Conservation (phyloP, 2,888 invertebrate genomes). For the Biston stratarius region DNA sequence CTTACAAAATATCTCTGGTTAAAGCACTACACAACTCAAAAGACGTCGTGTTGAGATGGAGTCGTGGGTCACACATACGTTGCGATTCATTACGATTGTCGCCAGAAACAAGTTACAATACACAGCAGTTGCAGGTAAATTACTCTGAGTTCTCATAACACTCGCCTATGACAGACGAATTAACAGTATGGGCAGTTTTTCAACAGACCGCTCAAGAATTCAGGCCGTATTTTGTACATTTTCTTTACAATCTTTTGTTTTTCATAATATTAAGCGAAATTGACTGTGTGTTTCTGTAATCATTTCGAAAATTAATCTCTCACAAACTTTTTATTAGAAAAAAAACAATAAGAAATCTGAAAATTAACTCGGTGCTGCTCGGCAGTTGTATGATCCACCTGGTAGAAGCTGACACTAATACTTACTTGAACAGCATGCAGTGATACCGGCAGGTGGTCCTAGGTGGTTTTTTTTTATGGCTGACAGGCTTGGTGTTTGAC, state of each 20-base stretch:
- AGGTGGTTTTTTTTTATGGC: no score
- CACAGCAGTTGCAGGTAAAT: slow-evolving; percentile 74
- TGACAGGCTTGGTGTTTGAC: no score
- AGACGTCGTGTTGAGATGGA: slow-evolving; percentile 8
- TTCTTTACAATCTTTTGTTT: neutral
- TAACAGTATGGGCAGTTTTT: slow-evolving; percentile 20
- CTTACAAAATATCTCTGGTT: neutral
- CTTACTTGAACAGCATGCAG: no score
- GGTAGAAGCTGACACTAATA: no score
- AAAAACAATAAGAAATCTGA: no score
- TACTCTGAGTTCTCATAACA: slow-evolving; percentile 51
- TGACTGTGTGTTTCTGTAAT: no score
- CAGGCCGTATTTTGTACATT: neutral
- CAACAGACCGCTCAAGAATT: neutral
- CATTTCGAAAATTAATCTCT: no score
- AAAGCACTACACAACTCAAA: slow-evolving; percentile 5
- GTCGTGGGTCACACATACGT: slow-evolving; percentile 54
- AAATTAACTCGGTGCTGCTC: no score
- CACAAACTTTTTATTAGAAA: no score
- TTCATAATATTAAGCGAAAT: no score
- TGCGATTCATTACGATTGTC: slow-evolving; percentile 63
- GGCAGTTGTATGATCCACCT: no score
- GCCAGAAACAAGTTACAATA: slow-evolving; percentile 55
- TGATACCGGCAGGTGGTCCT: no score
- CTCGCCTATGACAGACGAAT: neutral